phyloP scores from a whole-genome alignment of 2,888 invertebrate genomes.

The Coleophora deauratella region DNA sequence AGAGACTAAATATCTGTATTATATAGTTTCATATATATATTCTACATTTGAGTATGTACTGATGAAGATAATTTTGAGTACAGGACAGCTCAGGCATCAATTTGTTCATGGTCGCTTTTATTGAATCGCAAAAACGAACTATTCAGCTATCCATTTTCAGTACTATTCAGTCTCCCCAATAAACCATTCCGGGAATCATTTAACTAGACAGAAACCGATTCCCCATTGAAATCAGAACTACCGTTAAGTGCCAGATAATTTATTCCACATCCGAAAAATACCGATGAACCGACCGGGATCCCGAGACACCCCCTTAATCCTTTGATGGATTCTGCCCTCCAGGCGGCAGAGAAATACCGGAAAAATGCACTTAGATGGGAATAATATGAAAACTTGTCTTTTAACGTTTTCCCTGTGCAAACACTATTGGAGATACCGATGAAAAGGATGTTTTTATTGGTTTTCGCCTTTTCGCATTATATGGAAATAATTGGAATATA shows the following conservation, averaged over 20 bases:
- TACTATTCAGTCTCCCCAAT: too few relatives aligned
- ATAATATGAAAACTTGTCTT: conserved; percentile 37
- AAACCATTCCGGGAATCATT: too few relatives aligned
- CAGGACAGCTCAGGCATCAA: too few relatives aligned
- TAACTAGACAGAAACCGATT: too few relatives aligned
- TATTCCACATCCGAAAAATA: conserved; percentile 60
- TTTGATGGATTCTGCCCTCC: conserved; percentile 63
- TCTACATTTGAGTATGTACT: too few relatives aligned
- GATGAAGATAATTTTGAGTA: too few relatives aligned
- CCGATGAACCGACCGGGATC: conserved; percentile 51
- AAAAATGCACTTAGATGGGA: conserved; percentile 50
- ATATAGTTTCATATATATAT: too few relatives aligned
- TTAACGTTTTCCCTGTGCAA: conserved; percentile 25
- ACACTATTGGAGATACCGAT: conserved; percentile 13
- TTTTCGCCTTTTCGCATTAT: not conserved
- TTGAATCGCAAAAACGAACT: too few relatives aligned
- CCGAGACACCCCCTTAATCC: conserved; percentile 60
- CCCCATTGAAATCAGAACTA: conserved; percentile 34
- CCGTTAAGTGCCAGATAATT: conserved; percentile 62
- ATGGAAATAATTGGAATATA: not conserved
- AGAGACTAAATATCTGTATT: too few relatives aligned
- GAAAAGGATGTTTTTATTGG: conserved; percentile 1
- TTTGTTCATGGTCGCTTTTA: too few relatives aligned
- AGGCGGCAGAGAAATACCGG: conserved; percentile 43
- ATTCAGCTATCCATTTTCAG: too few relatives aligned